Evolutionary conservation across 2,797 vertebrate genomes (phyloP), one percentile per base, ranked within the genome.

Genomic region (Pangasius larnaudii): DNA sequence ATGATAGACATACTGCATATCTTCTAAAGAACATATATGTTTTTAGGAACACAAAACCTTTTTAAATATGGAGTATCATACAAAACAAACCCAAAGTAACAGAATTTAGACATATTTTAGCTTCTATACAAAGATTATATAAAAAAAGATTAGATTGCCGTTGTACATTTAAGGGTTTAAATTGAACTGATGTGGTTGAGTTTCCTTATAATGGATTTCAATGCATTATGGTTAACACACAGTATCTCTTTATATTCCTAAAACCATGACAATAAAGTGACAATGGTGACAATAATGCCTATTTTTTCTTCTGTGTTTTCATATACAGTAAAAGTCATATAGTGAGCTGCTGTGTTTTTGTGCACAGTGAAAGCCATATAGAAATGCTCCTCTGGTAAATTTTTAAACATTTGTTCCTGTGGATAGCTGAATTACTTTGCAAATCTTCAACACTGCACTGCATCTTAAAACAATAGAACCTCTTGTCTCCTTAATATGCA

Each of bases 391-490:
- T 39, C 13, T 39, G 22, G 56, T 61, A 59, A 81, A 61, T 81
- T 18, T n/a, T 81, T 61, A 16, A 81, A 61, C 79, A 27, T 42
- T 81, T 81, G 11, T 81, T 81, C 53, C 1, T 61, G 78, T 42
- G 36, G 33, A 61, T 61, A 81, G 58, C 24, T 61, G 79, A 42
- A 61, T 81, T 61, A 81, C 36, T 81, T 81, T 42, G 56, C 58
- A 42, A 81, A 61, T 61, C 56, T 36, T 81, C 11, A 42, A 59
- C 58, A 27, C 36, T n/a, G 11, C 56, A 81, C 16, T 81, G 19
- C 14, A 42, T 42, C 79, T 16, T 81, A 81, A 81, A 81, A 81
- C 79, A 81, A 61, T 8, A 42, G 56, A 61, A 16, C 19, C 2
- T 27, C 36, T 81, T 80, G 30, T 58, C 30, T 80, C 24, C 11